Conservation (phyloP, 2,888 invertebrate species). For the Zhengitettix transpicula region DNA sequence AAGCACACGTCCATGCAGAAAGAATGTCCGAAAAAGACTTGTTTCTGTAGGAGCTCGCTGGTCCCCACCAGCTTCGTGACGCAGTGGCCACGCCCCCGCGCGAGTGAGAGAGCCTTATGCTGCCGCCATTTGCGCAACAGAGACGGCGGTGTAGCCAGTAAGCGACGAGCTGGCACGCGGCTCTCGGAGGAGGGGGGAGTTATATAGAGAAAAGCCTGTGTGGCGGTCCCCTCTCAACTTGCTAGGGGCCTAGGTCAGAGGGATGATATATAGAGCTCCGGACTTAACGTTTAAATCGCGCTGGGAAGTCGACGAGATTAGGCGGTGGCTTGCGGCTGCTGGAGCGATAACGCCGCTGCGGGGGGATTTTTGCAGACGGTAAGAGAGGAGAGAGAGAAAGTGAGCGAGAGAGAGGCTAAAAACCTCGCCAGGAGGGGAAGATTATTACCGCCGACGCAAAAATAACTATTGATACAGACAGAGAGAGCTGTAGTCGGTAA, state of each 20-base stretch:
- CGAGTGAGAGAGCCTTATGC: too few relatives aligned
- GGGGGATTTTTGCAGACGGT: conserved; percentile 13
- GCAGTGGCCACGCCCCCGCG: neutral
- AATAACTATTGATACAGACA: too few relatives aligned
- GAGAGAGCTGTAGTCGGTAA: conserved; percentile 24
- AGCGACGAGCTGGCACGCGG: neutral
- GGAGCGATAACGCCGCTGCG: conserved; percentile 35
- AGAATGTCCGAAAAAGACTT: conserved; percentile 8
- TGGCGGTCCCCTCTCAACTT: conserved; percentile 9
- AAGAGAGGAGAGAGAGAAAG: too few relatives aligned
- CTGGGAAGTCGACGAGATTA: conserved; percentile 61
- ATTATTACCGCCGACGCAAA: neutral
- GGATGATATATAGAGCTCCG: conserved; percentile 58
- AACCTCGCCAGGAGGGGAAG: conserved; percentile 6
- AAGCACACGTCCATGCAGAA: conserved; percentile 6
- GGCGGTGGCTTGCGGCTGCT: conserved; percentile 31
- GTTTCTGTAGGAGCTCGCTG: neutral
- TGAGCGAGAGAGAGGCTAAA: conserved; percentile 12
- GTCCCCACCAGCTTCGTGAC: neutral
- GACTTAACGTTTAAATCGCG: conserved; percentile 57
- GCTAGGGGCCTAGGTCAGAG: conserved; percentile 20
- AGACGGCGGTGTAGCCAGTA: neutral
- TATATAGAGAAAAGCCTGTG: neutral
- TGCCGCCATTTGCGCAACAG: too few relatives aligned
- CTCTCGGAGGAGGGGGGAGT: neutral